A percentile compares a stretch with the other conserved stretches of the same genome.
Conservation (phyloP, 2,888 invertebrate species). For the Chloroclysta siterata region DNA sequence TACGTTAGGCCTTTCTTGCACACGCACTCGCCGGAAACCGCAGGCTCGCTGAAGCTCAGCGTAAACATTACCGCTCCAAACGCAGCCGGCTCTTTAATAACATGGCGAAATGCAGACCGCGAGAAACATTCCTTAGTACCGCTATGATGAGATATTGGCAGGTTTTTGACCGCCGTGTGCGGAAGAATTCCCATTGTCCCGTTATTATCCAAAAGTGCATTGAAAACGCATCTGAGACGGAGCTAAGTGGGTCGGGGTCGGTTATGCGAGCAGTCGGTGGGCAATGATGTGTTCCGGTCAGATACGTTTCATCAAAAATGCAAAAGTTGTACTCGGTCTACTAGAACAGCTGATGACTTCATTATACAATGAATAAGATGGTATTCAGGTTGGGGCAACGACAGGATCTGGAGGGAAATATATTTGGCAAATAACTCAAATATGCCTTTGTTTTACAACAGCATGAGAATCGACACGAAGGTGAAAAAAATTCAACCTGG, state of each 20-base stretch:
- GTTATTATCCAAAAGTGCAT: slow-evolving; percentile 41
- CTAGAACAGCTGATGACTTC: not conserved
- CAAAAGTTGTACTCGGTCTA: not conserved
- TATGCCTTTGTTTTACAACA: too few species aligned
- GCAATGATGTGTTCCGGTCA: slow-evolving; percentile 12
- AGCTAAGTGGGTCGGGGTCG: slow-evolving; percentile 5
- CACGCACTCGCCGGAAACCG: slow-evolving; percentile 63
- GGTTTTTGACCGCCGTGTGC: slow-evolving; percentile 55
- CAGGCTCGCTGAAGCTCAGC: slow-evolving; percentile 67
- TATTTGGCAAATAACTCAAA: too few species aligned
- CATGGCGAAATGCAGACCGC: slow-evolving; percentile 52
- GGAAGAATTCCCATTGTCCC: slow-evolving; percentile 58
- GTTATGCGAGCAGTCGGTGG: slow-evolving; percentile 8
- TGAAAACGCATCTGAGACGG: slow-evolving; percentile 14
- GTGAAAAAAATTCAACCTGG: too few species aligned
- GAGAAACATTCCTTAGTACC: slow-evolving; percentile 58
- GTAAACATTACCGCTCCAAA: slow-evolving; percentile 68
- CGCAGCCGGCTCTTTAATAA: slow-evolving; percentile 52
- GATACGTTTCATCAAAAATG: not conserved
- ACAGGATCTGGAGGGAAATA: too few species aligned
- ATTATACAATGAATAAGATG: not conserved
- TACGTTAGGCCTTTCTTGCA: slow-evolving; percentile 24
- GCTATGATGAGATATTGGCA: slow-evolving; percentile 61
- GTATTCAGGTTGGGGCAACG: too few species aligned
- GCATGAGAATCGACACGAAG: too few species aligned